These are phyloP conservation scores for Haliclona indistincta DNA, from an alignment of 37 sponge, comb jelly and placozoan genomes.

Conservation along the genomic window DNA sequence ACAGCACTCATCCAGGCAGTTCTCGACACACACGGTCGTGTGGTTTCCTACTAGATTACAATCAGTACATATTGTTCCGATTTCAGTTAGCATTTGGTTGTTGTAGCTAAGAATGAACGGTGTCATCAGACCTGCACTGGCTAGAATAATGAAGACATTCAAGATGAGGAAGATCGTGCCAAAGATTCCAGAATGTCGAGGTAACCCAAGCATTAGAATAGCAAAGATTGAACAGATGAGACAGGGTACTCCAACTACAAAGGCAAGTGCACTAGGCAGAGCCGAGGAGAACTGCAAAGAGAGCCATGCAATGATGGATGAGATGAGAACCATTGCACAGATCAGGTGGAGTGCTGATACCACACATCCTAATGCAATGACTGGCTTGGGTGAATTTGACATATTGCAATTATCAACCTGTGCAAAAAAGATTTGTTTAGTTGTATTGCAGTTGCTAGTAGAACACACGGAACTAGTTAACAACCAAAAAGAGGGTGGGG, in stretches of 20 bases:
- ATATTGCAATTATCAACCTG: no score
- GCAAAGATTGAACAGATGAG: conserved; percentile 14
- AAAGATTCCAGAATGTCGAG: not conserved
- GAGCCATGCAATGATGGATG: conserved; percentile 58
- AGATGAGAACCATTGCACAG: conserved; percentile 46
- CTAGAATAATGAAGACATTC: conserved; percentile 15
- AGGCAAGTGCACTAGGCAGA: conserved; percentile 33
- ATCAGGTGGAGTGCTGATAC: conserved; percentile 23
- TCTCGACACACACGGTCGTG: conserved; percentile 29
- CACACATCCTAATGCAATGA: conserved; percentile 1
- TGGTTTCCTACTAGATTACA: conserved; percentile 19
- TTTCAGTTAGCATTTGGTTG: not conserved
- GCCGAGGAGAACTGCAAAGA: conserved; percentile 45
- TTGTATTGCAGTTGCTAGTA: no score
- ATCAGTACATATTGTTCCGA: conserved; percentile 31
- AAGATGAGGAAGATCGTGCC: conserved; percentile 16
- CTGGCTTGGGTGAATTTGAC: not conserved
- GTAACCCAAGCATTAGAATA: conserved; percentile 39
- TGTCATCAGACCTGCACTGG: conserved; percentile 24
- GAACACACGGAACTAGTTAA: no score
- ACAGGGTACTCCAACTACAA: conserved; percentile 44
- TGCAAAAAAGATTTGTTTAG: no score
- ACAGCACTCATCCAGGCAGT: conserved; percentile 60
- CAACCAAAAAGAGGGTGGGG: no score
- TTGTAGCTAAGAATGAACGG: conserved; percentile 14